These are phyloP conservation scores for Antechinus flavipes DNA, from an alignment of 2,113 vertebrate genomes.

Conservation along the genomic window DNA sequence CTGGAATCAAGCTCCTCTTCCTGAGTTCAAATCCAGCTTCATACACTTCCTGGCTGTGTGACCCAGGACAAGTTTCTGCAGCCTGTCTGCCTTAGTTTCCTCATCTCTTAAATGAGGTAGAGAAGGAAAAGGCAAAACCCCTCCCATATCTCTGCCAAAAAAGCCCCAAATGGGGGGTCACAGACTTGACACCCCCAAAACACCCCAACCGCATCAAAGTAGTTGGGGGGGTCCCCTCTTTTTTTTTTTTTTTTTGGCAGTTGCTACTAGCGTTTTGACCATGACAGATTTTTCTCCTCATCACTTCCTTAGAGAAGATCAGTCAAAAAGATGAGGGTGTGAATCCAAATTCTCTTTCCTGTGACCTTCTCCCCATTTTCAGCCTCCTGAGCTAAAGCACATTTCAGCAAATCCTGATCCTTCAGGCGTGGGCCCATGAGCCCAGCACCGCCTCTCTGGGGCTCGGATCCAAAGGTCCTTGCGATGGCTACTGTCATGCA, in stretches of 20 bases:
- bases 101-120: neutral
- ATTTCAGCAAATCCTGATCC: neutral
- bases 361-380: neutral
- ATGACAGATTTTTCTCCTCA: neutral
- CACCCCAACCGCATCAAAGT: neutral
- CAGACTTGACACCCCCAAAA: too few relatives aligned
- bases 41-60: neutral
- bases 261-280: neutral
- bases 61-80: too few relatives aligned
- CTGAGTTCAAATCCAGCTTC: neutral
- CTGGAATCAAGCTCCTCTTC: neutral
- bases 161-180: neutral
- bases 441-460: neutral
- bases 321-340: neutral
- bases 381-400: constrained; percentile 20
- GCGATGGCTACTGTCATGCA: neutral
- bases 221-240: rapidly evolving
- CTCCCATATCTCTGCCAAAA: neutral
- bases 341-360: neutral
- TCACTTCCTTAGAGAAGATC: neutral
- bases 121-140: neutral
- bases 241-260: too few relatives aligned
- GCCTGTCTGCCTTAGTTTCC: neutral
- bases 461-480: constrained; percentile 6
- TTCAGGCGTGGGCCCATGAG: rapidly evolving